Conservation (phyloP, 2,113 vertebrate genomes). For the Anguilla rostrata region DNA sequence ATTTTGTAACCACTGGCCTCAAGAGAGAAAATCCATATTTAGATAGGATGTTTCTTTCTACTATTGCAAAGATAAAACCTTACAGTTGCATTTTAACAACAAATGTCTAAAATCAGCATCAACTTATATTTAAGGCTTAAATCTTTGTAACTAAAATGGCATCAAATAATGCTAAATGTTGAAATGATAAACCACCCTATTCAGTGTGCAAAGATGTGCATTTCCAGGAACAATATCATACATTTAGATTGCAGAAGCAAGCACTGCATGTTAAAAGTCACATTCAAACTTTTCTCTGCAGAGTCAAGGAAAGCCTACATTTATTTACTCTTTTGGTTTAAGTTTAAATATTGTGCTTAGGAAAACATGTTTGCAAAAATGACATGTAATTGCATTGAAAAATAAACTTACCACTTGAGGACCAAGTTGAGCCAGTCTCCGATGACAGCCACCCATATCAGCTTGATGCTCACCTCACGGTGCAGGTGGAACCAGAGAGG, state of each 20-base stretch:
- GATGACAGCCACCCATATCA: constrained; percentile 92
- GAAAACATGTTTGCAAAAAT: background rate
- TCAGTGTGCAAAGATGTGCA: background rate
- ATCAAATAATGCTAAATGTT: background rate
- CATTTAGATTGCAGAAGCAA: background rate
- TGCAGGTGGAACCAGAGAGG: constrained; percentile 89
- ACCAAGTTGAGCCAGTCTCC: constrained; percentile 96
- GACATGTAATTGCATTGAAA: background rate
- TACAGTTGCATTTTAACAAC: background rate
- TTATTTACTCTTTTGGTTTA: background rate
- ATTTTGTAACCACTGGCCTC: background rate
- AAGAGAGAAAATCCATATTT: background rate
- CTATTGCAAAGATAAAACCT: background rate
- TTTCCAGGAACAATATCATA: background rate
- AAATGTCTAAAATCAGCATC: background rate
- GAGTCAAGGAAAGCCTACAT: background rate
- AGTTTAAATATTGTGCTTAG: background rate
- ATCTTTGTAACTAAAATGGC: background rate
- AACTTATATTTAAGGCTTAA: background rate
- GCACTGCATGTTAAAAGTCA: background rate
- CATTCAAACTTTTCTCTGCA: background rate
- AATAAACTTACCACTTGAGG: constrained; percentile 86
- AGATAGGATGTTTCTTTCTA: background rate
- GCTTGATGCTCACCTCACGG: constrained; percentile 76
- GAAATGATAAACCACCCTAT: background rate